Base-by-base conservation (phyloP, 2,888 invertebrate species). In the Tanytarsus gracilentus region DNA sequence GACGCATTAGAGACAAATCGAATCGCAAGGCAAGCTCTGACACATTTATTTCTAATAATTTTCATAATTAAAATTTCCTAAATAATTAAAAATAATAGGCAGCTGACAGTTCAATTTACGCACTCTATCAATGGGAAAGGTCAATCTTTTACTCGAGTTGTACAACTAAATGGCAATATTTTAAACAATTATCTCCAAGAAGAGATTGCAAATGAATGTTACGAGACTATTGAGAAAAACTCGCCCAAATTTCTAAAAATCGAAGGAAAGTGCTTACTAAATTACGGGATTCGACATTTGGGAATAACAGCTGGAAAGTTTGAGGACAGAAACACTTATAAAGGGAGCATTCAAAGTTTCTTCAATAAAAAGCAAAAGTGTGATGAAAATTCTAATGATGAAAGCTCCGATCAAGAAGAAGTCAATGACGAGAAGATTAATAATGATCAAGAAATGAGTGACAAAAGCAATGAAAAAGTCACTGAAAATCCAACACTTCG, bases 251-350 rank as follows among this genome's bases (percentile, higher is more conserved):
- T 74, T 39, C 65, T 71, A 9, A 69, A 70, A 14, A 8, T 67
- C 0, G 69, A 69, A 9, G 70, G 67, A 60, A 68, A 69, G 26
- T 64, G 65, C 1, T 64, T 66, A 0, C 63, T 75, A 67, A 69
- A 72, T 63, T 79, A 83, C 65, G 77, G 82, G 1, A 77, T 90
- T 14, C 82, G 79, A 62, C 84, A 82, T 70, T 72, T 91, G 16
- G 86, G 88, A 0, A 77, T 91, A n/a, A 86, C 85, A 68, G 86
- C 84, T 11, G 83, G 86, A 0, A 88, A 89, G 70, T 91, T 91
- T 72, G 83, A 84, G 70, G 79, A 82, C 51, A 71, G 73, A 53
- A 76, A 78, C 8, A 70, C 61, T 61, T 25, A 8, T 16, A 7
- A n/a, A 30, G 8, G 18, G 9, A 78, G 78, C 63, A 77, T 75